Base-by-base conservation (phyloP, 2,113 vertebrate genomes). In the Tyrannus savana region DNA sequence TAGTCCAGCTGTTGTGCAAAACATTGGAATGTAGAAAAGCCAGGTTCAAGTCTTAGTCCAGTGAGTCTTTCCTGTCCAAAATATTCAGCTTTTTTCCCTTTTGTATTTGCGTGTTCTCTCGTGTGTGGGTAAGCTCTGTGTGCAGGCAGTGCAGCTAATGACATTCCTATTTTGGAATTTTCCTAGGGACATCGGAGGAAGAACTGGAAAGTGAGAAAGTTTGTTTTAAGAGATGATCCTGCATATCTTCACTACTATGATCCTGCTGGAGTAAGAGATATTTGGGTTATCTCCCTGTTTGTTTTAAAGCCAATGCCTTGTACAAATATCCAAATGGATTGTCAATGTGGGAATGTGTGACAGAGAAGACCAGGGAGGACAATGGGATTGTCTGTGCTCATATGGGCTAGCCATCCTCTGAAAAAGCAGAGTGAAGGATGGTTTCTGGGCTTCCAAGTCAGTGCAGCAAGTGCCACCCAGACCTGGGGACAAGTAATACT, bases 181-280 rank as follows among this genome's bases (percentile, higher is more conserved):
- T 75, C 56, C 66, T 75, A 99, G 99, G 99, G 99, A 24, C 99
- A 99, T 55, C 97, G 98, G 80, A 98, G 99, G 82, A 99, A 99
- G 97, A 99, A 99, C 97, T 99, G 99, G 99, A 99, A 99, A 97
- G 99, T 99, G 79, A 98, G 99, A 18, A 99, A 99, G 89, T 99
- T 99, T 77, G 96, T 99, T 62, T 98, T 99, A 66, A 98, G 99
- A 95, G 99, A 99, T 7, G 98, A 99, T 79, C 99, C 99, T n/a
- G 99, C 99, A 4, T 99, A 98, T 68, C 96, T 99, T 80, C 99
- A 99, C 93, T 99, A 99, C 95, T 99, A 99, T 23, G 99, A 99
- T 82, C 99, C 99, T 42, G 97, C 99, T 47, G 99, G 98, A 98
- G 99, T 98, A 89, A 98, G 98, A 64, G 41, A 68, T 8, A 27